These are phyloP conservation scores for Coleophora deauratella DNA, from an alignment of 2,888 invertebrate genomes.

Conservation along the genomic window DNA sequence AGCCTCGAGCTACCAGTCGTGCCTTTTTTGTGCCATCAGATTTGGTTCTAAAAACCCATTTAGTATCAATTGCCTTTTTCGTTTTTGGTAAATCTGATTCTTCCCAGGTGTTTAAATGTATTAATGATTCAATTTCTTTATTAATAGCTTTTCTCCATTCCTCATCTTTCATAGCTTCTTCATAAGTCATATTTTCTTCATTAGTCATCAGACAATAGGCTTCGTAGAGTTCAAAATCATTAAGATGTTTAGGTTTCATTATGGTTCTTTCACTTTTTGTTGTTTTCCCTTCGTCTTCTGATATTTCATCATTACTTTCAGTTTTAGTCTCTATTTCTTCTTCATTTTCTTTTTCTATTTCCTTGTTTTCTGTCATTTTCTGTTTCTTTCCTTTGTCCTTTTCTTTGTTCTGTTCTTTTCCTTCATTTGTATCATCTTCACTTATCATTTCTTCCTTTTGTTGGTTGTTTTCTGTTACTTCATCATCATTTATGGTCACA, in stretches of 20 bases:
- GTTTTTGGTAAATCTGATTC: constrained; percentile 6
- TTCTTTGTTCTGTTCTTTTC: background rate
- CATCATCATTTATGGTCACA: constrained; percentile 6
- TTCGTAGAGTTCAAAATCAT: constrained; percentile 3
- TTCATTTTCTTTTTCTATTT: too few relatives aligned
- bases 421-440: background rate
- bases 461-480: constrained; percentile 1
- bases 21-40: constrained; percentile 7
- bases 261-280: constrained; percentile 4
- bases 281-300: background rate
- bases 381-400: constrained; percentile 3
- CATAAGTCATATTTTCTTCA: background rate
- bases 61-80: constrained; percentile 13
- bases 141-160: constrained; percentile 1
- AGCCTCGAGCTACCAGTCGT: constrained; percentile 5
- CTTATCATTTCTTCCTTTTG: background rate
- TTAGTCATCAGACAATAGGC: constrained; percentile 4
- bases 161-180: constrained; percentile 3
- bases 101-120: constrained; percentile 1
- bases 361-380: constrained; percentile 1
- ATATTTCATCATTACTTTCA: background rate
- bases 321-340: too few relatives aligned
- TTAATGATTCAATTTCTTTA: background rate
- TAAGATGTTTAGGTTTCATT: constrained; percentile 1
- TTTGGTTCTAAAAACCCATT: constrained; percentile 6